A percentile compares a stretch with the other conserved stretches of the same genome.
Conservation (phyloP, 2,888 invertebrate species). For the Drosophila buzzatii region DNA sequence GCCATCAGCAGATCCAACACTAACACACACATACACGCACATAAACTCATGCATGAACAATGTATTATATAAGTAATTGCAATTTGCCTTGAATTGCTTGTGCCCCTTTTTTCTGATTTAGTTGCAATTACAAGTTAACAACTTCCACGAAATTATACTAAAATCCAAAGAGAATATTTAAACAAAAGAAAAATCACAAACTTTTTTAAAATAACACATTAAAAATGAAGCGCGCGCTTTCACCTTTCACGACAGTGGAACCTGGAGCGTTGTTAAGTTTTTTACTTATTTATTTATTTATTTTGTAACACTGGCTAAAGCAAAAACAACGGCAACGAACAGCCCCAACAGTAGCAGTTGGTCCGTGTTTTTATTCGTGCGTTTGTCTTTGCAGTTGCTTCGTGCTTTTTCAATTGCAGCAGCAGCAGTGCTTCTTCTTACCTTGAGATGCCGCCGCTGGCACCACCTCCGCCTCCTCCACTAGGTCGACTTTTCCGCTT, state of each 20-base stretch:
- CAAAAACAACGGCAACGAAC: slow-evolving; percentile 14
- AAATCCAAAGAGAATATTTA: slow-evolving; percentile 8
- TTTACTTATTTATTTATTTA: not conserved
- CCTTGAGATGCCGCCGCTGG: slow-evolving; percentile 80
- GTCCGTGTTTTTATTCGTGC: slow-evolving; percentile 51
- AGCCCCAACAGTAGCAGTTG: slow-evolving; percentile 22
- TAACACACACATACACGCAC: slow-evolving; percentile 11
- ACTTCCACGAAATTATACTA: slow-evolving; percentile 28
- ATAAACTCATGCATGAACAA: slow-evolving; percentile 26
- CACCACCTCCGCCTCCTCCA: slow-evolving; percentile 69
- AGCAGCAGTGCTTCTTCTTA: slow-evolving; percentile 70
- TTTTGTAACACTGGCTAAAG: slow-evolving; percentile 33
- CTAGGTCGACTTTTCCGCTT: slow-evolving; percentile 94
- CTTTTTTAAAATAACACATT: slow-evolving; percentile 10
- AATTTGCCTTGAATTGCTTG: slow-evolving; percentile 69
- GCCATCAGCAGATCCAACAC: slow-evolving; percentile 19
- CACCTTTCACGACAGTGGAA: slow-evolving; percentile 53
- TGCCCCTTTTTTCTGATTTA: slow-evolving; percentile 37
- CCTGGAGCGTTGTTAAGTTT: slow-evolving; percentile 19
- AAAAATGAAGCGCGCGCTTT: slow-evolving; percentile 52
- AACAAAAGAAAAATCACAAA: slow-evolving; percentile 16
- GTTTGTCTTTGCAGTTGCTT: slow-evolving; percentile 45
- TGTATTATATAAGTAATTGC: slow-evolving; percentile 77
- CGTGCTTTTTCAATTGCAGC: slow-evolving; percentile 51
- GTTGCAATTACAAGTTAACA: slow-evolving; percentile 27